A percentile compares a stretch with the other conserved stretches of the same genome.
Evolutionary conservation across 2,888 invertebrate genomes (phyloP).

Genomic region (Malthinus flaveolus): DNA sequence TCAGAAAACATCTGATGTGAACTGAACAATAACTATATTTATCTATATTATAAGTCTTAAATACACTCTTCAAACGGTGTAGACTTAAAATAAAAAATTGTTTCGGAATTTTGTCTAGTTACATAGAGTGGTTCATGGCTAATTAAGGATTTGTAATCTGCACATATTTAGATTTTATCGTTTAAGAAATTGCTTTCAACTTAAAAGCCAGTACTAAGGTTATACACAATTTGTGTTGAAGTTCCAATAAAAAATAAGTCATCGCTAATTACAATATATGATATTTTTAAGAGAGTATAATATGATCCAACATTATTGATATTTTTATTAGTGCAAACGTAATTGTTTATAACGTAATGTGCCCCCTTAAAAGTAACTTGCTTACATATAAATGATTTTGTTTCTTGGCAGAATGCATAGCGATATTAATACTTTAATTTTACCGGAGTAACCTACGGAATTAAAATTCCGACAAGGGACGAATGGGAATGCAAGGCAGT

Average conservation of each 20-base stretch:
- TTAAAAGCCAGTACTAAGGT: neutral
- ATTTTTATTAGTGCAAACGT: neutral
- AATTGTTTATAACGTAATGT: neutral
- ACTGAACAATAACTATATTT: too few relatives aligned
- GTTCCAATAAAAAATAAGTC: conserved; percentile 8
- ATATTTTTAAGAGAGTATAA: neutral
- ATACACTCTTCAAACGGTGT: too few relatives aligned
- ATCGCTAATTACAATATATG: conserved; percentile 5
- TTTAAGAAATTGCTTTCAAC: neutral
- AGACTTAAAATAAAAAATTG: neutral
- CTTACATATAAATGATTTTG: too few relatives aligned
- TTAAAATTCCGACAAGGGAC: too few relatives aligned
- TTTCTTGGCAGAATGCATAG: too few relatives aligned
- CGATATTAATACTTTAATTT: too few relatives aligned
- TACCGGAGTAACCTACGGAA: too few relatives aligned
- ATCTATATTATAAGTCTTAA: too few relatives aligned
- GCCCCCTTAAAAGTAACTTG: neutral
- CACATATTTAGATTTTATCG: neutral
- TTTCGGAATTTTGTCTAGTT: neutral
- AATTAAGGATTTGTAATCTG: neutral
- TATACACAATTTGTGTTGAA: neutral
- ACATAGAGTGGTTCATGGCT: neutral
- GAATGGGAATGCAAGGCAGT: too few relatives aligned
- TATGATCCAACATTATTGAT: neutral
- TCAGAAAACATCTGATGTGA: too few relatives aligned